Percentiles rank a stretch among this genome's conserved stretches.
Conservation (phyloP, 2,797 vertebrate genomes). For the Chromis chromis region DNA sequence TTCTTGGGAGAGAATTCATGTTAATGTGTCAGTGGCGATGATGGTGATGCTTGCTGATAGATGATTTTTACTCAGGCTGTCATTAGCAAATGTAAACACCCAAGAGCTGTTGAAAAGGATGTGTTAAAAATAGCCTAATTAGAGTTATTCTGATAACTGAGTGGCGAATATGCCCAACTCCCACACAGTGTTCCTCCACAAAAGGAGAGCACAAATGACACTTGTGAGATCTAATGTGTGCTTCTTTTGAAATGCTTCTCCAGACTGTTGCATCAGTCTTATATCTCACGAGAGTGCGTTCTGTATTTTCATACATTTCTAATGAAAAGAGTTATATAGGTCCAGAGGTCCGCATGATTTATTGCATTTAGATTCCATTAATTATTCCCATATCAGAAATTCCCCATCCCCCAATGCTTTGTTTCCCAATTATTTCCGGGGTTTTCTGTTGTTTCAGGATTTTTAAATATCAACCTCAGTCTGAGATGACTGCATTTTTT, state of each 20-base stretch:
- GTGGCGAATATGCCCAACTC: slow-evolving; percentile 73
- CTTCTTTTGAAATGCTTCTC: slow-evolving; percentile 39
- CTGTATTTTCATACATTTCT: slow-evolving; percentile 44
- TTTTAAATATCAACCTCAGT: slow-evolving; percentile 65
- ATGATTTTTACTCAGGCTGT: slow-evolving; percentile 78
- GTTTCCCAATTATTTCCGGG: slow-evolving; percentile 57
- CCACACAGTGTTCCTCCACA: slow-evolving; percentile 69
- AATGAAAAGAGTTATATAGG: slow-evolving; percentile 38
- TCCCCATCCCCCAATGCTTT: slow-evolving; percentile 34
- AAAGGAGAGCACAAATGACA: slow-evolving; percentile 65
- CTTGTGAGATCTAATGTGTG: slow-evolving; percentile 57
- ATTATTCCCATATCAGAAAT: slow-evolving; percentile 58
- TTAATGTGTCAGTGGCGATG: slow-evolving; percentile 72
- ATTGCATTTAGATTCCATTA: slow-evolving; percentile 58
- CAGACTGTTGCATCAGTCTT: slow-evolving; percentile 42
- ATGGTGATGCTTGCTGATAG: slow-evolving; percentile 82
- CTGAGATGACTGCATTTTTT: slow-evolving; percentile 54
- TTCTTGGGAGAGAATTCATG: slow-evolving; percentile 57
- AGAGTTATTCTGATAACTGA: slow-evolving; percentile 78
- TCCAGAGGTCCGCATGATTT: slow-evolving; percentile 52
- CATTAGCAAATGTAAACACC: slow-evolving; percentile 83
- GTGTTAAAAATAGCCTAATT: slow-evolving; percentile 86
- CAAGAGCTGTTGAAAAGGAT: slow-evolving; percentile 76
- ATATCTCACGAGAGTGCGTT: slow-evolving; percentile 18
- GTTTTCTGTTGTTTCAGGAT: slow-evolving; percentile 48